Percentiles rank a stretch among this genome's conserved stretches.
These are phyloP conservation scores for Enteromius mattozi DNA, from an alignment of 2,797 vertebrate species.

Conservation along the genomic window DNA sequence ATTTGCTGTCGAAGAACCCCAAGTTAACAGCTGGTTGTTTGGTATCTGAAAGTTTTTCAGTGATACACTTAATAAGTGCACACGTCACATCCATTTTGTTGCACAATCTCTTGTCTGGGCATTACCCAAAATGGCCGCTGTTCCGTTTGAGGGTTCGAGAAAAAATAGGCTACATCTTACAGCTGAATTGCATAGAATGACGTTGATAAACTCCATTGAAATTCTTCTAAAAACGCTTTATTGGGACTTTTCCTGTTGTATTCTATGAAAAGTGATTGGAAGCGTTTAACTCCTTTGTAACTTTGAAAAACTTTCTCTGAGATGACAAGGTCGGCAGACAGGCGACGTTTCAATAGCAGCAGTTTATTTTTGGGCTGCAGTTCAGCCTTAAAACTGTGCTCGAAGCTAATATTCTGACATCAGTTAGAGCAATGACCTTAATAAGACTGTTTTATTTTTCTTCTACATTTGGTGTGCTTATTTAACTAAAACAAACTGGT, in stretches of 20 bases:
- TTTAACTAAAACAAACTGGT: constrained; percentile 45
- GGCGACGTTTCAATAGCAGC: not conserved
- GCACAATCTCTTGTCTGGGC: constrained; percentile 48
- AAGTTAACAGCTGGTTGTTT: not conserved
- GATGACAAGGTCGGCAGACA: constrained; percentile 1
- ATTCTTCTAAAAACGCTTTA: not conserved
- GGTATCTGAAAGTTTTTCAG: not conserved
- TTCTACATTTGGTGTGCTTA: constrained; percentile 50
- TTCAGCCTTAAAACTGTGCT: not conserved
- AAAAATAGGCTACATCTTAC: not conserved
- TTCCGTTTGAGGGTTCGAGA: constrained; percentile 11
- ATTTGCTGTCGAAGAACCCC: constrained; percentile 26
- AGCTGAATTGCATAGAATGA: not conserved
- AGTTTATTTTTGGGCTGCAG: not conserved
- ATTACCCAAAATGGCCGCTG: constrained; percentile 63
- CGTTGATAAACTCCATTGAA: not conserved
- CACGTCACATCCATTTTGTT: constrained; percentile 65
- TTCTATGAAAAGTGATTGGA: not conserved
- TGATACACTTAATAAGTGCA: constrained; percentile 24
- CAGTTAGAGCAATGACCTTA: not conserved
- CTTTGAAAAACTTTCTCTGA: not conserved
- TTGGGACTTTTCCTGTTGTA: not conserved
- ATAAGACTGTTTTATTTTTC: constrained; percentile 29
- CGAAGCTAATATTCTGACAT: not conserved
- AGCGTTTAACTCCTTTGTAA: not conserved